Base-by-base conservation (phyloP, 2,113 vertebrate genomes). In the Lepus europaeus region DNA sequence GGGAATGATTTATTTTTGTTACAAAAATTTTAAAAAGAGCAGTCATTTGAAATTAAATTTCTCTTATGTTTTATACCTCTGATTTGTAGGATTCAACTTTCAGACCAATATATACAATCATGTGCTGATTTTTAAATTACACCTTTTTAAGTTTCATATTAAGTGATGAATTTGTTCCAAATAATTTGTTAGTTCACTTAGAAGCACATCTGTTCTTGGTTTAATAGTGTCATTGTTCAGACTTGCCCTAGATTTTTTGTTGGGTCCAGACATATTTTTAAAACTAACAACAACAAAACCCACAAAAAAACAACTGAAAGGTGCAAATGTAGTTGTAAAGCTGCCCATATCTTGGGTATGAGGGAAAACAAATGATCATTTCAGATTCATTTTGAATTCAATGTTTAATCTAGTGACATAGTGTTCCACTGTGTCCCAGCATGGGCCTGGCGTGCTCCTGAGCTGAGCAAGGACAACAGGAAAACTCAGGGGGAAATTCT, bases 281-380 rank as follows among this genome's bases (percentile, higher is more conserved):
- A 39, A 61, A 73, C 39, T 51, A 51, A 61, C 77, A n/a, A 74
- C 33, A 29, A 77, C 69, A 4, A 56, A 11, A 36, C 33, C 33
- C 19, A 61, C 6, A 61, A 79, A 79, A 9, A 33, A 13, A n/a
- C 20, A 53, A 64, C 3, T 69, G 10, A 93, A 90, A 86, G 68
- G 69, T 77, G 22, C 33, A 91, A 90, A 72, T 87, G 93, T 70
- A 69, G 20, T 80, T 95, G 49, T 63, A 89, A 97, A 84, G n/a
- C 14, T 95, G 94, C 64, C 31, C 5, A 29, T 61, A 78, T 73
- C 31, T 90, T 93, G 64, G 29, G 29, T 89, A 39, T 51, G 23
- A 69, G 20, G 59, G 59, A 61, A 72, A 87, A 45, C 9, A 77
- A 77, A 66, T 91, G 56, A 78, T 73, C 66, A 56, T 86, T 81